phyloP scores from a whole-genome alignment of 2,113 vertebrate species.

The Monarcha castaneiventris region DNA sequence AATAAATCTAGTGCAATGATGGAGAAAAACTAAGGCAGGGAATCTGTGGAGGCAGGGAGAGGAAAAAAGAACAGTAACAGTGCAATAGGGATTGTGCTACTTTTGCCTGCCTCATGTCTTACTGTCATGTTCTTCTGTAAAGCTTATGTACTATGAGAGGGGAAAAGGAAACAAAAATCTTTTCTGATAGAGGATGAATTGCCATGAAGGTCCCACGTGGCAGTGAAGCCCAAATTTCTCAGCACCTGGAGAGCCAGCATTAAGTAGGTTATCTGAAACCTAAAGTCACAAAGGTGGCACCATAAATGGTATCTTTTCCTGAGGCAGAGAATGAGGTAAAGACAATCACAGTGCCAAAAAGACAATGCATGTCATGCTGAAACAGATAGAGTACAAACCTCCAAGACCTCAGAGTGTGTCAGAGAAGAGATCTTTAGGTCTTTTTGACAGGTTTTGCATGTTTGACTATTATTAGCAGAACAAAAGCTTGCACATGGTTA shows the following conservation, averaged over 20 bases:
- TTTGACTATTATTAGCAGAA: conserved; percentile 55
- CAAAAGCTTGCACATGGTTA: conserved; percentile 15
- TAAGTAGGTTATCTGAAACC: conserved; percentile 60
- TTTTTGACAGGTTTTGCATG: conserved; percentile 59
- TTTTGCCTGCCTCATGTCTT: conserved; percentile 19
- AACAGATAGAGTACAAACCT: conserved; percentile 58
- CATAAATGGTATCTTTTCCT: conserved; percentile 51
- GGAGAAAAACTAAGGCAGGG: conserved; percentile 69
- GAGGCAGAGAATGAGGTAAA: conserved; percentile 45
- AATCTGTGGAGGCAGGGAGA: conserved; percentile 50
- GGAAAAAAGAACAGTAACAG: not conserved
- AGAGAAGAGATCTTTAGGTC: conserved; percentile 44
- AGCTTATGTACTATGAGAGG: not conserved
- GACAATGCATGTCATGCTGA: conserved; percentile 53
- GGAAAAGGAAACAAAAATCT: not conserved
- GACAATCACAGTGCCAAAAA: conserved; percentile 50
- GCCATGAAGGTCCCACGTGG: not conserved
- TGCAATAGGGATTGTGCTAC: not conserved
- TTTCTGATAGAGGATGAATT: not conserved
- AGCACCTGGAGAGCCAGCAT: not conserved
- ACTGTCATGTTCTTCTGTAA: not conserved
- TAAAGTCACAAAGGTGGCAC: conserved; percentile 46
- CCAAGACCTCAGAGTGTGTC: conserved; percentile 30
- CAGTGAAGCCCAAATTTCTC: conserved; percentile 45
- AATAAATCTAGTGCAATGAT: conserved; percentile 68